Percentiles rank a stretch among this genome's conserved stretches.
phyloP scores from a whole-genome alignment of 2,797 vertebrate species.

The Pelochelys cantorii region DNA sequence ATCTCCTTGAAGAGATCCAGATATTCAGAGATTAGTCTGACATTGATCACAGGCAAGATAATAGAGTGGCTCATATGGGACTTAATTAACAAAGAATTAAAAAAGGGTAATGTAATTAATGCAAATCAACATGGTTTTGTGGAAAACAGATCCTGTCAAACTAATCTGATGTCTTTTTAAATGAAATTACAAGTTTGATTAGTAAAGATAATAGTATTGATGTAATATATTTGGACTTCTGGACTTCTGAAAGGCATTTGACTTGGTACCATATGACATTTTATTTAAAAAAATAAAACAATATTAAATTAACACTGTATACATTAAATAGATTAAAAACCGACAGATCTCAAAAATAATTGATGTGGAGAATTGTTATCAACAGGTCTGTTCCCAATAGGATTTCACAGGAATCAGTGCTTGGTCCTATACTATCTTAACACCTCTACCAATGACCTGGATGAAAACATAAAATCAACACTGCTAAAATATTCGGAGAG shows the following conservation, averaged over 20 bases:
- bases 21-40: not conserved
- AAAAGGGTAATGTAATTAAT: not conserved
- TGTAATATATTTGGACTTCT: not conserved
- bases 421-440: not conserved
- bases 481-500: not conserved
- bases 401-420: not conserved
- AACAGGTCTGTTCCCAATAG: not conserved
- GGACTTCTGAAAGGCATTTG: not conserved
- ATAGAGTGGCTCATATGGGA: not conserved
- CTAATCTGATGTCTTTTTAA: not conserved
- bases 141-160: not conserved
- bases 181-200: not conserved
- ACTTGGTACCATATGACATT: not conserved
- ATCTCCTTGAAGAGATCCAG: not conserved
- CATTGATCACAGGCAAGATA: not conserved
- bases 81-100: not conserved
- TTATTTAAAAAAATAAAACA: not conserved
- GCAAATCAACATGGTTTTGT: not conserved
- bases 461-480: not conserved
- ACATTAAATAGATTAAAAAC: not conserved
- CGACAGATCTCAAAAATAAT: not conserved
- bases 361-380: not conserved
- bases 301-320: not conserved
- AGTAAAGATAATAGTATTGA: not conserved
- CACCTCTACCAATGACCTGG: not conserved